A percentile compares a stretch with the other conserved stretches of the same genome.
Evolutionary conservation across 2,113 vertebrate species (phyloP).

Genomic region (Cinclus cinclus): DNA sequence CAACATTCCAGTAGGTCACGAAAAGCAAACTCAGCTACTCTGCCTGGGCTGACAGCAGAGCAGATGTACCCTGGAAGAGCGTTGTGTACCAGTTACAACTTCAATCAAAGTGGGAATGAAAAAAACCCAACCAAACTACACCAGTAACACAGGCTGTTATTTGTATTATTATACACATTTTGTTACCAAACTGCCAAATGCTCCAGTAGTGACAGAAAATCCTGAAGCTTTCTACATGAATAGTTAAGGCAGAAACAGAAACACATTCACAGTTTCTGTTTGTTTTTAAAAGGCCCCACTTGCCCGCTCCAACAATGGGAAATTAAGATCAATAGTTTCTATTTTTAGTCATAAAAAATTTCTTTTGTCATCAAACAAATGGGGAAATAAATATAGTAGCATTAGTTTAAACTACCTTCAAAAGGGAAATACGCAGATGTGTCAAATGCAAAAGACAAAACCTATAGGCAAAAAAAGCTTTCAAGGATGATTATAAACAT

Average conservation of each 20-base stretch:
- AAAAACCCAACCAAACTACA: neutral
- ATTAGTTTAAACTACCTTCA: neutral
- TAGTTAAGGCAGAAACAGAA: conserved; percentile 34
- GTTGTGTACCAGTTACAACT: neutral
- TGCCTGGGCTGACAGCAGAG: neutral
- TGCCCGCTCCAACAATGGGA: neutral
- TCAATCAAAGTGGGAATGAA: neutral
- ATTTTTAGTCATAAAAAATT: conserved; percentile 24
- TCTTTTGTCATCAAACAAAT: conserved; percentile 15
- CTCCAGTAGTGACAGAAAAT: neutral
- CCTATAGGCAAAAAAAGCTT: neutral
- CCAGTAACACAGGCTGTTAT: conserved; percentile 43
- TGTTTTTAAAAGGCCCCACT: neutral
- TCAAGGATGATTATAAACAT: neutral
- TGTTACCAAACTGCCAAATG: conserved; percentile 50
- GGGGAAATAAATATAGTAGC: conserved; percentile 17
- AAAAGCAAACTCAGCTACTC: neutral
- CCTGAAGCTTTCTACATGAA: conserved; percentile 3
- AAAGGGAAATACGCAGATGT: neutral
- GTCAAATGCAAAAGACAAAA: neutral
- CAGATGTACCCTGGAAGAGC: neutral
- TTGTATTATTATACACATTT: conserved; percentile 45
- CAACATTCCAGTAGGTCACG: neutral
- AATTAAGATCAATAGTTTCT: conserved; percentile 41
- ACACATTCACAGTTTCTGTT: neutral